Base-by-base conservation (phyloP, 2,113 vertebrate genomes). In the Coptodon rendalli region DNA sequence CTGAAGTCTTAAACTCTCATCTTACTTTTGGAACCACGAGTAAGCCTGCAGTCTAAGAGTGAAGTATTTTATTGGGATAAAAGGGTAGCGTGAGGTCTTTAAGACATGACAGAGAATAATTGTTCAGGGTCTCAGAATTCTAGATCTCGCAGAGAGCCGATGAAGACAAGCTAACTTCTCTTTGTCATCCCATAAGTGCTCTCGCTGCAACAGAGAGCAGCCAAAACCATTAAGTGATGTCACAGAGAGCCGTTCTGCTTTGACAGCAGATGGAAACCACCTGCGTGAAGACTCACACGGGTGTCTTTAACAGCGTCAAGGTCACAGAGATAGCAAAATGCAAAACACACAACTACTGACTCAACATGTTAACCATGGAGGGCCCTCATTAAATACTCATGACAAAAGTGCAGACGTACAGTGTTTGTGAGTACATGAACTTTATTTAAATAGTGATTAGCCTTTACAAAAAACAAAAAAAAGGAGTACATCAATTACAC, bases 381-480 rank as follows among this genome's bases (percentile, higher is more conserved):
- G 22, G 6, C 11, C 85, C 85, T 27, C 73, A 38, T 83, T 24
- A 34, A 56, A 82, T 48, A 78, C 36, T n/a, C 8, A 2, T 36
- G 45, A 89, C 36, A 89, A 17, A 85, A 48, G 88, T 66, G 89
- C 78, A 81, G 12, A 66, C 5, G 6, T 27, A 59, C 24, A 50
- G 34, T 71, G 31, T 68, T 76, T 29, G 91, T 96, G 97, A 97
- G 97, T 97, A 98, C 96, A 93, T 78, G 96, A 97, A 97, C 96
- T 98, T 98, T 99, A 99, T 99, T 96, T 98, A 98, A 99, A 99
- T 98, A 98, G 97, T 98, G 97, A 97, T 98, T 98, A 97, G 96
- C 96, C 96, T 97, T 93, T 97, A 97, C 96, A 98, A 95, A 97
- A 96, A 97, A 96, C 96, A 96, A 97, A 97, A 97, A 38, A 38